phyloP scores from a whole-genome alignment of 1,140 invertebrate species.

The Drosophila cardini region DNA sequence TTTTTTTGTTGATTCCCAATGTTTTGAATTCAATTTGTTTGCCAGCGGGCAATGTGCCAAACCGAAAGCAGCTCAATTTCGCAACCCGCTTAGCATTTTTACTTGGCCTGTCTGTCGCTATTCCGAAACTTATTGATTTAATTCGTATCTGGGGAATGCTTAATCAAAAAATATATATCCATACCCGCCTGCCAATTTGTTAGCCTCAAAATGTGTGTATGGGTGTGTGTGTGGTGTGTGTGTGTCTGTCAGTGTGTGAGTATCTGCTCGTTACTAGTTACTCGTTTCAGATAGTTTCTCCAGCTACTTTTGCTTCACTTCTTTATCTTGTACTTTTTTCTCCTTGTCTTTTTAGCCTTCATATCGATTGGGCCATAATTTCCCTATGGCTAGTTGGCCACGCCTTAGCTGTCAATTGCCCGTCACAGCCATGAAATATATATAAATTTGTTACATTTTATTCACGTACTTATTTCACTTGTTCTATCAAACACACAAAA shows the following conservation, averaged over 20 bases:
- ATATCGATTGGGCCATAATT: constrained; percentile 53
- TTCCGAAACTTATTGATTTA: constrained; percentile 77
- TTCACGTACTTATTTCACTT: neutral
- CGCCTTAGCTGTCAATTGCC: constrained; percentile 33
- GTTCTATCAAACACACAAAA: neutral
- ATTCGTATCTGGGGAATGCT: constrained; percentile 80
- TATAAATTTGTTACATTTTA: neutral
- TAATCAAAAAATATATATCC: constrained; percentile 68
- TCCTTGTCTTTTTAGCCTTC: constrained; percentile 17
- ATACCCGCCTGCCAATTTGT: constrained; percentile 52
- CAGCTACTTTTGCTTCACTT: neutral
- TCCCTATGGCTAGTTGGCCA: constrained; percentile 41
- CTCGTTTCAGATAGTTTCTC: constrained; percentile 35
- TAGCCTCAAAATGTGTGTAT: constrained; percentile 36
- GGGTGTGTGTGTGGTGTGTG: constrained; percentile 38
- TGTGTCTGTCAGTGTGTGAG: neutral
- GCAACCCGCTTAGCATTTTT: constrained; percentile 37
- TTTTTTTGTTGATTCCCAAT: constrained; percentile 25
- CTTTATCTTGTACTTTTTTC: neutral
- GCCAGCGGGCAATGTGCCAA: constrained; percentile 52
- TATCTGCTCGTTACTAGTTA: constrained; percentile 11
- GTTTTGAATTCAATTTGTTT: constrained; percentile 78
- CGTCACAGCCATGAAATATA: constrained; percentile 24
- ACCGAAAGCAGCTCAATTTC: constrained; percentile 35
- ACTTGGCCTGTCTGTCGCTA: constrained; percentile 41